Conservation (phyloP, 53 echinoderm and acorn worm genomes). For the Holothuria scabra region DNA sequence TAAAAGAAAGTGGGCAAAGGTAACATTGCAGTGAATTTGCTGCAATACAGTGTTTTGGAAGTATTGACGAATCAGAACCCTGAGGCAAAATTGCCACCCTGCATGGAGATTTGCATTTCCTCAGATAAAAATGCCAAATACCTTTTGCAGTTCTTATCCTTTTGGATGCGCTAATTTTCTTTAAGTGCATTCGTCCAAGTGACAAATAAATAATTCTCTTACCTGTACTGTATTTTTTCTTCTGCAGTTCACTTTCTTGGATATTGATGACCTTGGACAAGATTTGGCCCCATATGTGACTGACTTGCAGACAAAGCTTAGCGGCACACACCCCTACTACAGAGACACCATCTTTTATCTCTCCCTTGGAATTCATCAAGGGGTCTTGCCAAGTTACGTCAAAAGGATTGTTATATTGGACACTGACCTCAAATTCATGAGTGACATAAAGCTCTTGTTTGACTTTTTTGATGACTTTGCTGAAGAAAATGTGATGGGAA, state of each 20-base stretch:
- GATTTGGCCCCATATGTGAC: conserved; percentile 73
- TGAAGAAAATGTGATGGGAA: conserved; percentile 77
- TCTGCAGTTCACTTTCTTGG: conserved; percentile 7
- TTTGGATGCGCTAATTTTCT: too few species aligned
- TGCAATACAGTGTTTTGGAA: too few species aligned
- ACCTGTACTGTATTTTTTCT: too few species aligned
- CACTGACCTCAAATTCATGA: conserved; percentile 92
- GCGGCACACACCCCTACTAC: conserved; percentile 87
- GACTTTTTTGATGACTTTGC: conserved; percentile 75
- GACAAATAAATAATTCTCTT: too few species aligned
- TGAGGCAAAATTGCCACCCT: too few species aligned
- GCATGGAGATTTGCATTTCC: too few species aligned
- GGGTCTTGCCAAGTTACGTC: conserved; percentile 80
- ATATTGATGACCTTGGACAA: conserved; percentile 75
- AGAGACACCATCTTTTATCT: conserved; percentile 95
- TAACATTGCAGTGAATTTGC: too few species aligned
- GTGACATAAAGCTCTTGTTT: conserved; percentile 81
- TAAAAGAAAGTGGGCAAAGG: too few species aligned
- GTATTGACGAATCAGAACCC: too few species aligned
- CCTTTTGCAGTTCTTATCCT: too few species aligned
- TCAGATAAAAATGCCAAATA: too few species aligned
- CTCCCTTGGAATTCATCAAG: conserved; percentile 80
- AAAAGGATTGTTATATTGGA: conserved; percentile 79
- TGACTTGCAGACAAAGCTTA: conserved; percentile 75
- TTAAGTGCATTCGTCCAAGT: too few species aligned